These are phyloP conservation scores for Neopipo cinnamomea DNA, from an alignment of 2,113 vertebrate species.

Conservation along the genomic window DNA sequence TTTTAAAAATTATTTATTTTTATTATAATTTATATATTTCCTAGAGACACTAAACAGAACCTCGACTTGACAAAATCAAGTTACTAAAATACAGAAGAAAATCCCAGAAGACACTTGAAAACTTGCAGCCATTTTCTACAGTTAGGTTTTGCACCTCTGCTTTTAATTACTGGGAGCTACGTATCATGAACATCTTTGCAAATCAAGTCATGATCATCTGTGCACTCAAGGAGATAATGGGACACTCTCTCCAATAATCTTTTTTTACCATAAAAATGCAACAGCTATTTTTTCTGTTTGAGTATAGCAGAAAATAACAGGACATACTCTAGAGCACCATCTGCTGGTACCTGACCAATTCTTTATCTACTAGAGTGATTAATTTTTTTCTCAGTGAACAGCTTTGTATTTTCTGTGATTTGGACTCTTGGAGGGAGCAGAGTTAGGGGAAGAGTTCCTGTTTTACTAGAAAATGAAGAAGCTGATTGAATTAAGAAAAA, in stretches of 20 bases:
- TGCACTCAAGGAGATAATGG: background rate
- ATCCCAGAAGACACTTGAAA: background rate
- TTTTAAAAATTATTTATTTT: background rate
- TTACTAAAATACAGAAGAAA: background rate
- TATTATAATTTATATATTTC: background rate
- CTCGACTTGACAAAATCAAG: background rate
- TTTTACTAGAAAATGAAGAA: background rate
- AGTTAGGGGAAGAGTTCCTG: rapidly evolving
- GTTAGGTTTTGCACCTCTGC: background rate
- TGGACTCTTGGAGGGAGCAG: background rate
- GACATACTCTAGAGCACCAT: background rate
- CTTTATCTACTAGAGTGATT: background rate
- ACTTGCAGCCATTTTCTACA: background rate
- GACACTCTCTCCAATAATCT: background rate
- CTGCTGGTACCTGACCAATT: background rate
- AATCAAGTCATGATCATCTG: background rate
- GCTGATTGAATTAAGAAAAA: background rate
- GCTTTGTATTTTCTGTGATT: background rate
- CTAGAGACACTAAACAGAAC: background rate
- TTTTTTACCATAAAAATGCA: background rate
- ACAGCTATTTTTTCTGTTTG: background rate
- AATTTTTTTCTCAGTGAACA: background rate
- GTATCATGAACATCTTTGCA: background rate
- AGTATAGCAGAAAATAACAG: background rate
- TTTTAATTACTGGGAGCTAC: background rate